Evolutionary conservation across 2,113 vertebrate genomes (phyloP).

Genomic region (Nothoprocta perdicaria): DNA sequence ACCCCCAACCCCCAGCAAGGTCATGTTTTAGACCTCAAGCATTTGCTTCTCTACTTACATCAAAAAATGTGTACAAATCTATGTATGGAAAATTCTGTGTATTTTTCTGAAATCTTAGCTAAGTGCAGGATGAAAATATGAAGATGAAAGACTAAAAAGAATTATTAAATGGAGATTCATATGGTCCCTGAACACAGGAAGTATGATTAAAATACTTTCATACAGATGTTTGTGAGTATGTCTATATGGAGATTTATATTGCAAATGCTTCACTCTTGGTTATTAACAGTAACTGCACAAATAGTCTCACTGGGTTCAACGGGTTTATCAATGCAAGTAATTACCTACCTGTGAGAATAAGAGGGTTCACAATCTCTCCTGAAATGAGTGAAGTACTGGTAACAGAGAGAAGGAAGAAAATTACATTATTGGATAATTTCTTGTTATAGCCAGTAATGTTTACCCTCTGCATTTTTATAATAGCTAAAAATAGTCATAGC

Average conservation of each 20-base stretch:
- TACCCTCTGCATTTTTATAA: not conserved
- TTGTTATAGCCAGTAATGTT: not conserved
- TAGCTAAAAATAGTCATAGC: not conserved
- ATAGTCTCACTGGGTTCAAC: constrained; percentile 21
- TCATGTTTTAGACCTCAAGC: not conserved
- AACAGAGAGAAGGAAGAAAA: not conserved
- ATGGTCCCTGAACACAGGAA: not conserved
- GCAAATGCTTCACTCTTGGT: not conserved
- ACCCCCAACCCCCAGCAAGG: rapidly evolving
- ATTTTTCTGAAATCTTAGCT: not conserved
- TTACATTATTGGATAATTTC: not conserved
- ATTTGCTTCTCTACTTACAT: not conserved
- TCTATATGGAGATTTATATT: not conserved
- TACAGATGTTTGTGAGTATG: not conserved
- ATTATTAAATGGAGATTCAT: not conserved
- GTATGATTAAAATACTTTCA: not conserved
- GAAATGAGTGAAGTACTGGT: not conserved
- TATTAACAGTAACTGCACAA: constrained; percentile 9
- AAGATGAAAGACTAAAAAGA: not conserved
- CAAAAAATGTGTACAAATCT: not conserved
- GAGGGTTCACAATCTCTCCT: not conserved
- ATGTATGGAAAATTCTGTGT: not conserved
- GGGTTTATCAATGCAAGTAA: constrained; percentile 36
- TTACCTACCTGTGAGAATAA: constrained; percentile 2
- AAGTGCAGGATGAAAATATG: not conserved